Percentiles rank a stretch among this genome's conserved stretches.
Evolutionary conservation across 2,797 vertebrate genomes (phyloP).

Genomic region (Sparus aurata): DNA sequence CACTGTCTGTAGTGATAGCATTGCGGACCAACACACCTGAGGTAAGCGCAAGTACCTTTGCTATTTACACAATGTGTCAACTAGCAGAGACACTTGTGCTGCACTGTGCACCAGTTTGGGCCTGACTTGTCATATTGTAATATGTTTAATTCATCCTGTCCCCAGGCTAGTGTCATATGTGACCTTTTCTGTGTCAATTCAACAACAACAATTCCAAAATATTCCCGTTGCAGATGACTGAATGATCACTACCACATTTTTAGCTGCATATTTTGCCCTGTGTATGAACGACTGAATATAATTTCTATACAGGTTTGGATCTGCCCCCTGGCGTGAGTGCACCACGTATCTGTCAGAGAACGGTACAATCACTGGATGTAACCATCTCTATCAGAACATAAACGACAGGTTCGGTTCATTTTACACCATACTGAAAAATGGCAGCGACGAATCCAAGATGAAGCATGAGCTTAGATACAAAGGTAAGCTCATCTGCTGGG

Average conservation of each 20-base stretch:
- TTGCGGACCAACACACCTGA: no score
- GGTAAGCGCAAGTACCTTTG: no score
- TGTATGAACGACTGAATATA: constrained; percentile 2
- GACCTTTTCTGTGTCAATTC: neutral
- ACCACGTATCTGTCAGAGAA: constrained; percentile 64
- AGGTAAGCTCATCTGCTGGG: constrained; percentile 67
- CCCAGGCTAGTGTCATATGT: neutral
- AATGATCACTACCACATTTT: neutral
- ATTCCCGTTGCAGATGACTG: neutral
- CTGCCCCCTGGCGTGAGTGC: neutral
- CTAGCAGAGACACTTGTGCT: no score
- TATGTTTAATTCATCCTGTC: neutral
- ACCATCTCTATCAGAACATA: rapidly evolving
- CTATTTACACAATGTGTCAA: no score
- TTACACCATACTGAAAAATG: constrained; percentile 47
- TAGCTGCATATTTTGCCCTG: neutral
- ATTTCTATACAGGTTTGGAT: constrained; percentile 50
- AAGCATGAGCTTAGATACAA: rapidly evolving
- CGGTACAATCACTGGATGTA: constrained; percentile 65
- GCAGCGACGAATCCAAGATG: rapidly evolving
- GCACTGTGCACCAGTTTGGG: no score
- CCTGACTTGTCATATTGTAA: neutral
- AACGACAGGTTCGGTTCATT: neutral
- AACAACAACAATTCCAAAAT: neutral
- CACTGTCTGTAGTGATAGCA: no score